A percentile compares a stretch with the other conserved stretches of the same genome.
Conservation (phyloP, 2,888 invertebrate species). For the Synanthedon formicaeformis region DNA sequence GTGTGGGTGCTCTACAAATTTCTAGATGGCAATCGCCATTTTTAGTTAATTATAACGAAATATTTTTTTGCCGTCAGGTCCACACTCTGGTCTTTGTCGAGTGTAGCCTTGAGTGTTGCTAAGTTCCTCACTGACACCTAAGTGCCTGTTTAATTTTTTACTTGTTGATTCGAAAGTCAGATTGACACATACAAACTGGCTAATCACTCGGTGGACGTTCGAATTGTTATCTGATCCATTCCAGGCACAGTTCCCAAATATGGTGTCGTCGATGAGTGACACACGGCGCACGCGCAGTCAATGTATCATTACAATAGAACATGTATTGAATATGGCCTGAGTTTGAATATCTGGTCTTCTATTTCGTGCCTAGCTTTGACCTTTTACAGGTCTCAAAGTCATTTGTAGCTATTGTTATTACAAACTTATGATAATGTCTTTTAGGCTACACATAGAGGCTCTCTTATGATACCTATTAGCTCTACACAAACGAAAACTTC, state of each 20-base stretch:
- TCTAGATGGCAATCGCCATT: constrained; percentile 44
- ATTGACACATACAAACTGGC: constrained; percentile 47
- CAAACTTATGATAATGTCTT: too few species aligned
- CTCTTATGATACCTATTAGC: too few species aligned
- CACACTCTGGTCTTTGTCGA: constrained; percentile 16
- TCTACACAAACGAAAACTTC: too few species aligned
- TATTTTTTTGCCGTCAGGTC: constrained; percentile 26
- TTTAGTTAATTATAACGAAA: constrained; percentile 54
- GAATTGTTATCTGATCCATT: constrained; percentile 53
- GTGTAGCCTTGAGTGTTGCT: constrained; percentile 32
- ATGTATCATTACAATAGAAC: constrained; percentile 41
- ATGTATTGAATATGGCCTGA: neutral
- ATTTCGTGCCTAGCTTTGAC: constrained; percentile 28
- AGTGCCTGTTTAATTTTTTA: constrained; percentile 26
- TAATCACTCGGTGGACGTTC: constrained; percentile 50
- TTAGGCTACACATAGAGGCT: too few species aligned
- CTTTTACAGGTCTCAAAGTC: constrained; percentile 30
- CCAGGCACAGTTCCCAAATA: constrained; percentile 41
- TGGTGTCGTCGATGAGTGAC: constrained; percentile 44
- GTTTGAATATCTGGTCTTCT: neutral
- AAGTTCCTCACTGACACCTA: constrained; percentile 25
- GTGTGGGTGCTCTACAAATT: constrained; percentile 50
- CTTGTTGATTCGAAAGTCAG: constrained; percentile 33
- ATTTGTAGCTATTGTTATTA: constrained; percentile 45
- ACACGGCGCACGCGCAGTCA: constrained; percentile 17